Percentiles rank a stretch among this genome's conserved stretches.
Evolutionary conservation across 2,113 vertebrate genomes (phyloP).

Genomic region (Scomber japonicus): DNA sequence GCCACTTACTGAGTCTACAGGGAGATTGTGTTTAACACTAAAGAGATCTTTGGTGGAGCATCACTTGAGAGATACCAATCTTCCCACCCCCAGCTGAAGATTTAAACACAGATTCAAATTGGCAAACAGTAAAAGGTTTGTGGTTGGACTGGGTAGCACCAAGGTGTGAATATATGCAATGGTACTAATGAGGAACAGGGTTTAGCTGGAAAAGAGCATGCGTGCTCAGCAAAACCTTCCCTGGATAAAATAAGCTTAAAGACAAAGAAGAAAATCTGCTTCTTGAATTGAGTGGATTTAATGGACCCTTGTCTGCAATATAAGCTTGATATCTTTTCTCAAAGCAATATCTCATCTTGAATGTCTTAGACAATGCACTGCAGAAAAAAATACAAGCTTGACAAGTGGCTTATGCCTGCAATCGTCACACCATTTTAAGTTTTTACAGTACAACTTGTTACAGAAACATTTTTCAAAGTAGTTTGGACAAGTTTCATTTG

Average conservation of each 20-base stretch:
- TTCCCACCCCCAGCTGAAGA: conserved; percentile 9
- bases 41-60: conserved; percentile 33
- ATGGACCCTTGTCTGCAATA: conserved; percentile 61
- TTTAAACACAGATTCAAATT: conserved; percentile 64
- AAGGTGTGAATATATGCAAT: conserved; percentile 66
- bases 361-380: conserved; percentile 36
- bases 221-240: conserved; percentile 70
- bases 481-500: not conserved
- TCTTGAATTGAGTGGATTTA: conserved; percentile 71
- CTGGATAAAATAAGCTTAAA: conserved; percentile 73
- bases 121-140: conserved; percentile 63
- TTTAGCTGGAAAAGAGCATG: conserved; percentile 71
- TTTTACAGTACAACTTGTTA: conserved; percentile 5
- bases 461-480: not conserved
- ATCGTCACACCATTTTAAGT: conserved; percentile 7
- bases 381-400: conserved; percentile 27
- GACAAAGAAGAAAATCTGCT: conserved; percentile 73
- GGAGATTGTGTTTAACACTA: conserved; percentile 13
- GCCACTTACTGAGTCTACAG: not conserved
- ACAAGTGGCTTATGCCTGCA: conserved; percentile 34
- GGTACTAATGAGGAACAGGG: conserved; percentile 70
- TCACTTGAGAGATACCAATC: conserved; percentile 21
- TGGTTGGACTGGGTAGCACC: conserved; percentile 53
- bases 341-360: conserved; percentile 57
- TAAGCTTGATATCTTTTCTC: conserved; percentile 66